Evolutionary conservation across 2,888 invertebrate species (phyloP).

Genomic region (Beris chalybata): DNA sequence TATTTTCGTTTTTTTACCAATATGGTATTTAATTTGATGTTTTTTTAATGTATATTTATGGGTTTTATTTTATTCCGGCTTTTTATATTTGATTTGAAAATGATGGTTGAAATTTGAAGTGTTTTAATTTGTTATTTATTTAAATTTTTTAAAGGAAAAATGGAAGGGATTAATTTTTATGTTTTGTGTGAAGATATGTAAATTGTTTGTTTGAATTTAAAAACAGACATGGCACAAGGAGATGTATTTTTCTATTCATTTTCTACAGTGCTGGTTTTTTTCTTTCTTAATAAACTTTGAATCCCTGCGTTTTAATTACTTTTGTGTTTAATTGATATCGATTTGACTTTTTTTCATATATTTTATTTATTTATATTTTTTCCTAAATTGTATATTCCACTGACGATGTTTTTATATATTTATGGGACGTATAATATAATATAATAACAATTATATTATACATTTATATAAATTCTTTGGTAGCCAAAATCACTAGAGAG

Average conservation of each 20-base stretch:
- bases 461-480: slow-evolving; percentile 38
- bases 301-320: slow-evolving; percentile 15
- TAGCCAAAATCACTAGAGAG: slow-evolving; percentile 40
- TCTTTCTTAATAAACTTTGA: slow-evolving; percentile 33
- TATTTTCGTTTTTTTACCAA: slow-evolving; percentile 30
- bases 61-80: slow-evolving; percentile 35
- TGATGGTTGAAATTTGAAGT: slow-evolving; percentile 26
- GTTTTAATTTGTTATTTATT: no score
- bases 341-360: not conserved
- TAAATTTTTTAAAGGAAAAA: no score
- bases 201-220: no score
- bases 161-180: no score
- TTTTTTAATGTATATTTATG: slow-evolving; percentile 37
- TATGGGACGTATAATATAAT: not conserved
- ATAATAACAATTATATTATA: not conserved
- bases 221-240: slow-evolving; percentile 39
- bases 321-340: not conserved
- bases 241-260: slow-evolving; percentile 35
- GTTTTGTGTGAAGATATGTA: no score
- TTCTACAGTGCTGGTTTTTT: slow-evolving; percentile 8
- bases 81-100: slow-evolving; percentile 37
- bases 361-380: slow-evolving; percentile 23
- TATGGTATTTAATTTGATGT: slow-evolving; percentile 32
- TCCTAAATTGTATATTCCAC: slow-evolving; percentile 37
- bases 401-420: slow-evolving; percentile 31